Conservation (phyloP, 2,113 vertebrate species). For the Bos javanicus region DNA sequence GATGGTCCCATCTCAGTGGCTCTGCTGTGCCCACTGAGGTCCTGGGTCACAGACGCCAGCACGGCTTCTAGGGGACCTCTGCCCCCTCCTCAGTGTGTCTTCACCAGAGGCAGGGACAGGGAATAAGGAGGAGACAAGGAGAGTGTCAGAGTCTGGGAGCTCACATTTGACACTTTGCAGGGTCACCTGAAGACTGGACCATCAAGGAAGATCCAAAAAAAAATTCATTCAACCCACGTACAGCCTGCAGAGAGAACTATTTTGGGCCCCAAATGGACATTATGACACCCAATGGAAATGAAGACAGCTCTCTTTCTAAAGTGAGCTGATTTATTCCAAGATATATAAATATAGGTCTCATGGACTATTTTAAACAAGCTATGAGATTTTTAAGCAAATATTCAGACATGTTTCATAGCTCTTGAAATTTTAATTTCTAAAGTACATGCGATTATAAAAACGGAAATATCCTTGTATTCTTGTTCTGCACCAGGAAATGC, state of each 20-base stretch:
- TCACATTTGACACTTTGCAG: neutral
- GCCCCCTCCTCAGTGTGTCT: too few relatives aligned
- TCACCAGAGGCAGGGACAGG: neutral
- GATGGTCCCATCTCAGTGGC: neutral
- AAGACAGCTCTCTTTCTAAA: neutral
- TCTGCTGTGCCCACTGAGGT: neutral
- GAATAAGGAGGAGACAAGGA: neutral
- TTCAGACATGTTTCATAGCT: neutral
- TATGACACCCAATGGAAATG: neutral
- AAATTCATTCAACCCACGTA: rapidly evolving
- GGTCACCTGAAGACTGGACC: neutral
- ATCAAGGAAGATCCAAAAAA: neutral
- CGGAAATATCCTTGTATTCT: neutral
- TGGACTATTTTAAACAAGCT: neutral
- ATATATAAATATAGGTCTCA: neutral
- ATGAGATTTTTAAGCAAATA: neutral
- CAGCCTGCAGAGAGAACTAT: neutral
- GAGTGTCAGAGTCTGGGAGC: rapidly evolving
- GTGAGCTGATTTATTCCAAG: neutral
- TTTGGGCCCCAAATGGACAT: neutral
- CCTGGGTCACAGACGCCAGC: rapidly evolving
- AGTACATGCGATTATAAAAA: neutral
- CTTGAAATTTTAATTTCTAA: neutral
- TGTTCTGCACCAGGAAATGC: neutral
- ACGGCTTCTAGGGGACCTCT: too few relatives aligned